These are phyloP conservation scores for Accipiter virgatus DNA, from an alignment of 2,113 vertebrate genomes.

Conservation along the genomic window DNA sequence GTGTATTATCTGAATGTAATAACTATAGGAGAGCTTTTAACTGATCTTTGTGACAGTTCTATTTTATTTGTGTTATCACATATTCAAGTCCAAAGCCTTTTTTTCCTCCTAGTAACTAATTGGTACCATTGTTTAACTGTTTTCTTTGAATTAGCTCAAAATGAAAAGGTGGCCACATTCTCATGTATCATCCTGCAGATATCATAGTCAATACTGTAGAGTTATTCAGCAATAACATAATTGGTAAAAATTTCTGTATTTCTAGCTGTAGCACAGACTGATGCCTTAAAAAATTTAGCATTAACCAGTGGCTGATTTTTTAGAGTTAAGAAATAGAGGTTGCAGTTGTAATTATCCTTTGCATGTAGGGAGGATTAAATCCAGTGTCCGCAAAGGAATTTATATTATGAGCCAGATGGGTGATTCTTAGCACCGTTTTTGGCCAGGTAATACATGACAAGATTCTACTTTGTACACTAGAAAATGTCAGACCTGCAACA, in stretches of 20 bases:
- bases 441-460: background rate
- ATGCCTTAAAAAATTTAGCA: background rate
- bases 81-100: background rate
- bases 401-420: accelerated
- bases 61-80: background rate
- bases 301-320: background rate
- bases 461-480: background rate
- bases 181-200: background rate
- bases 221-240: background rate
- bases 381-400: background rate
- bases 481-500: background rate
- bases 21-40: background rate
- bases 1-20: background rate
- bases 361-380: background rate
- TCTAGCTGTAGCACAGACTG: background rate
- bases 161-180: background rate
- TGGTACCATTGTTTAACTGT: background rate
- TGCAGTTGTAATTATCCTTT: background rate
- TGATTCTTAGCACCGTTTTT: background rate
- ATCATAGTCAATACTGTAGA: background rate
- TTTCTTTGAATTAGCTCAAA: background rate
- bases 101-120: background rate
- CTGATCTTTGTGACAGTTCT: background rate
- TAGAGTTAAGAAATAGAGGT: background rate
- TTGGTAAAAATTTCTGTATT: background rate